These are phyloP conservation scores for Sebastes minor DNA, from an alignment of 2,797 vertebrate species.

Conservation along the genomic window DNA sequence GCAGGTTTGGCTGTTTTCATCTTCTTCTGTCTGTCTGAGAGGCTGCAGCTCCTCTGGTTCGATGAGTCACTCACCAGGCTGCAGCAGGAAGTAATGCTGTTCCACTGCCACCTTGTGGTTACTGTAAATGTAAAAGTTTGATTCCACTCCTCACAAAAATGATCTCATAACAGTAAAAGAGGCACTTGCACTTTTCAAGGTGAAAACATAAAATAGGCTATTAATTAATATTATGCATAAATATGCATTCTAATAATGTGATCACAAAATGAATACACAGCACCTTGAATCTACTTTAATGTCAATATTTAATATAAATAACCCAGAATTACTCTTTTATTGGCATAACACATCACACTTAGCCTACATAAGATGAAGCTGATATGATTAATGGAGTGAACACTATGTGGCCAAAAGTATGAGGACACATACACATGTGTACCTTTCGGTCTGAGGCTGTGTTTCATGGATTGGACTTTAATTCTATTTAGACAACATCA, in stretches of 20 bases:
- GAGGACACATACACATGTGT: neutral
- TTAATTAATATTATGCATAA: neutral
- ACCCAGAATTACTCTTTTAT: neutral
- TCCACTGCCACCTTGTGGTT: constrained; percentile 76
- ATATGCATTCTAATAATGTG: neutral
- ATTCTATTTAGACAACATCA: neutral
- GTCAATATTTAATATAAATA: neutral
- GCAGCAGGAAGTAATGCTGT: constrained; percentile 36
- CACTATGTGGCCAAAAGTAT: neutral
- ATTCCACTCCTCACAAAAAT: neutral
- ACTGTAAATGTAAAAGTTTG: neutral
- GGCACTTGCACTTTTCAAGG: neutral
- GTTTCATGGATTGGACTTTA: neutral
- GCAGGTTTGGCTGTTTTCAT: constrained; percentile 70
- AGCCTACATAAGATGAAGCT: neutral
- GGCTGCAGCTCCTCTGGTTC: constrained; percentile 56
- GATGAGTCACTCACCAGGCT: constrained; percentile 62
- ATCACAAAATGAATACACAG: neutral
- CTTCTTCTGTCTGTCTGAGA: constrained; percentile 63
- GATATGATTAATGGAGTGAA: neutral
- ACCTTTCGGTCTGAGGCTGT: neutral
- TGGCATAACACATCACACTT: neutral
- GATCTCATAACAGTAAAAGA: neutral
- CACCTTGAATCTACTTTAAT: neutral
- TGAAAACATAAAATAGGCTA: neutral